phyloP scores from a whole-genome alignment of 2,113 vertebrate species.

The Crotalus helleri region DNA sequence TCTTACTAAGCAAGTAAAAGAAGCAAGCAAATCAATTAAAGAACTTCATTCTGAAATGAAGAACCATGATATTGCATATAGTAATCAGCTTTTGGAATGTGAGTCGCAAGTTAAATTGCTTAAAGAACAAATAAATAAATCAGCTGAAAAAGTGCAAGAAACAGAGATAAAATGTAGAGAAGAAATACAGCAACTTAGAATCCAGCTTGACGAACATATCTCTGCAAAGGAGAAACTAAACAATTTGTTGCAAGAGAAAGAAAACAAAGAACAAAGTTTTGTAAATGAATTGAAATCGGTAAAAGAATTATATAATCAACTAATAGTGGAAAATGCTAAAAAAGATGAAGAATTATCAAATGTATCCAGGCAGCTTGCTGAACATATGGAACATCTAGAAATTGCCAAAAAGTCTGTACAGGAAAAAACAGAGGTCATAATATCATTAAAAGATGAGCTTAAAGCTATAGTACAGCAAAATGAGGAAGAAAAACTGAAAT shows the following conservation, averaged over 20 bases:
- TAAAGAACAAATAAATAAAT: slow-evolving; percentile 72
- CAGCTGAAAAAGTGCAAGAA: slow-evolving; percentile 69
- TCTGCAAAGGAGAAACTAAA: slow-evolving; percentile 61
- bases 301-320: slow-evolving; percentile 76
- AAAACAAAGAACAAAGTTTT: slow-evolving; percentile 61
- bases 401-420: slow-evolving; percentile 54
- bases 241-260: slow-evolving; percentile 63
- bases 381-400: slow-evolving; percentile 62
- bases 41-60: slow-evolving; percentile 75
- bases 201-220: slow-evolving; percentile 67
- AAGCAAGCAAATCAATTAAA: slow-evolving; percentile 71
- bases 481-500: slow-evolving; percentile 63
- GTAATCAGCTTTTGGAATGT: slow-evolving; percentile 70
- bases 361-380: slow-evolving; percentile 66
- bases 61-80: slow-evolving; percentile 58
- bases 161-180: slow-evolving; percentile 56
- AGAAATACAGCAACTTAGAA: slow-evolving; percentile 56
- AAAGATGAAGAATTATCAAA: slow-evolving; percentile 65
- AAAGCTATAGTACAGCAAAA: slow-evolving; percentile 51
- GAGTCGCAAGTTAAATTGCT: slow-evolving; percentile 73
- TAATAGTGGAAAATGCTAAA: slow-evolving; percentile 70
- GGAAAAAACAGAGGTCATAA: slow-evolving; percentile 68
- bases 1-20: slow-evolving; percentile 69
- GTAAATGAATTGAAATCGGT: slow-evolving; percentile 77
- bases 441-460: slow-evolving; percentile 69